Evolutionary conservation across 2,888 invertebrate species (phyloP), one percentile per base, ranked within the genome.

Genomic region (Steromphala cineraria): DNA sequence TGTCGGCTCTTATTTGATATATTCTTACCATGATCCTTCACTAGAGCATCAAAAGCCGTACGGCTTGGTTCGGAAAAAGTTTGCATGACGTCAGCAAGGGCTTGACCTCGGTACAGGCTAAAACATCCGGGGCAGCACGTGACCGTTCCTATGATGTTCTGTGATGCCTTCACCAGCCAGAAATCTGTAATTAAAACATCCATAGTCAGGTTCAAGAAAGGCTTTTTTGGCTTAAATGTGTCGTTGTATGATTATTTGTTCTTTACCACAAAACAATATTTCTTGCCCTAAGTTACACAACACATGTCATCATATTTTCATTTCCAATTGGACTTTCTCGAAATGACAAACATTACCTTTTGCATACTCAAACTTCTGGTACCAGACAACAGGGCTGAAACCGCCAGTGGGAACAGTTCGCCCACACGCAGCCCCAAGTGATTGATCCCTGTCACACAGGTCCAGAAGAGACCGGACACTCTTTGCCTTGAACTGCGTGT

Each of bases 51-150:
- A 81, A 87, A 87, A 0, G 87, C 84, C 7, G 86, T 82, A 8
- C 28, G 40, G 10, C 83, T 84, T 0, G 88, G 87, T 24, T 83
- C 80, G 19, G 85, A 83, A 71, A 87, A 89, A 19, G 84, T 81
- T 15, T 81, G 31, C 80, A 85, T 80, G 74, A 88, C 84, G 75
- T 85, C 87, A 46, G 82, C 78, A 8, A 89, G 80, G 28, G 89
- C 89, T n/a, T 78, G 67, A 10, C 86, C 89, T 21, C 89, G 84
- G 79, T 89, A 89, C 10, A 89, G 78, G 75, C 88, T 88, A 82
- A 89, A 89, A 80, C 88, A 88, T 56, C 88, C 89, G 10, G 89
- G 89, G 67, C 89, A 89, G 75, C 89, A 89, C 78, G 87, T 89
- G 19, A 89, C 89, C 17, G 87, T 88, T 10, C 88, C 89, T 21